Conservation (phyloP, 1,140 invertebrate species). For the Wasmannia auropunctata region DNA sequence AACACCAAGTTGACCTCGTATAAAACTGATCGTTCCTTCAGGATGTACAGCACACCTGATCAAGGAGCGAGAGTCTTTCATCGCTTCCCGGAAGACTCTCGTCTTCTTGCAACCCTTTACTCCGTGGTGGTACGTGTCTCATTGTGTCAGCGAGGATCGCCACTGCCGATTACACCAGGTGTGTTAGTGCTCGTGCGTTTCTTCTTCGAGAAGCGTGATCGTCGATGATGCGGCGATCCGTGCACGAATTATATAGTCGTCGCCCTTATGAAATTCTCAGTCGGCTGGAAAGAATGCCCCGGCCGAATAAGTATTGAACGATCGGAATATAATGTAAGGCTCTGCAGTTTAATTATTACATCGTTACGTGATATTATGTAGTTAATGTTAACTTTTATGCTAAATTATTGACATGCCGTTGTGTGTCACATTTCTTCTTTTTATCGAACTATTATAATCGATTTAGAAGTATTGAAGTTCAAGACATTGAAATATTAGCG, state of each 20-base stretch:
- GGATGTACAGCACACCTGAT: slow-evolving; percentile 70
- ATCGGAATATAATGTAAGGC: neutral
- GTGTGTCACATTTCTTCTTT: neutral
- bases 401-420: neutral
- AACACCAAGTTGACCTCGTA: slow-evolving; percentile 59
- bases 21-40: slow-evolving; percentile 65
- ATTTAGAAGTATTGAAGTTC: neutral
- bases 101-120: slow-evolving; percentile 74
- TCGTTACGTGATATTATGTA: neutral
- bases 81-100: slow-evolving; percentile 79
- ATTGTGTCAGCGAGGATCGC: slow-evolving; percentile 68
- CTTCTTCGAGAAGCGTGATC: slow-evolving; percentile 59
- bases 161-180: slow-evolving; percentile 66
- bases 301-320: slow-evolving; percentile 21
- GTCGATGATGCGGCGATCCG: slow-evolving; percentile 67
- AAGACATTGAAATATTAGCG: slow-evolving; percentile 4
- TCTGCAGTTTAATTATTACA: neutral
- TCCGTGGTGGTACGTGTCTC: slow-evolving; percentile 70
- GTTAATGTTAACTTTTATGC: neutral
- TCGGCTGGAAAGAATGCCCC: neutral
- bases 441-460: neutral
- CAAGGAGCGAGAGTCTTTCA: slow-evolving; percentile 74
- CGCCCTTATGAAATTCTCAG: slow-evolving; percentile 10
- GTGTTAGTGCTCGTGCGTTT: slow-evolving; percentile 54
- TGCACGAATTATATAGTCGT: slow-evolving; percentile 57